Evolutionary conservation across 2,888 invertebrate species (phyloP).

Genomic region (Diabrotica balteata): DNA sequence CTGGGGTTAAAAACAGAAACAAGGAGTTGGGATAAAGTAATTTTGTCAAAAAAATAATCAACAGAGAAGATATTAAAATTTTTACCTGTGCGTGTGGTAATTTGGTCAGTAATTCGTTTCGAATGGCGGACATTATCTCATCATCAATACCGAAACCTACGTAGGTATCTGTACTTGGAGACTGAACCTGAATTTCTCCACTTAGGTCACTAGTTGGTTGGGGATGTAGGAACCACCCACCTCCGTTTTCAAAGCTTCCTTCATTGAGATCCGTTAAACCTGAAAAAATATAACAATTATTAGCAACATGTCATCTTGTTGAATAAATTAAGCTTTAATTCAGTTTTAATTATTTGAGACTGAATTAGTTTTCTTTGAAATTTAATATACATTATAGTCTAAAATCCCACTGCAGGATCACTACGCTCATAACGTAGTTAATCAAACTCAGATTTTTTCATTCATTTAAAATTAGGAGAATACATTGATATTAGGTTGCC

Average conservation of each 20-base stretch:
- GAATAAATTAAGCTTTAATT: too few relatives aligned
- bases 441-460: too few relatives aligned
- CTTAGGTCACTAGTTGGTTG: constrained; percentile 53
- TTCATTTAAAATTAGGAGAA: too few relatives aligned
- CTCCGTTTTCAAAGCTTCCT: constrained; percentile 49
- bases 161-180: constrained; percentile 54
- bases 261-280: constrained; percentile 11
- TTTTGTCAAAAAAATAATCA: not conserved
- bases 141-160: constrained; percentile 71
- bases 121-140: constrained; percentile 73
- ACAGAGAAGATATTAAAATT: constrained; percentile 4
- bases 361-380: too few relatives aligned
- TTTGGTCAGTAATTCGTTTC: constrained; percentile 75
- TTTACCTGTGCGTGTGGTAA: constrained; percentile 72
- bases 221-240: constrained; percentile 61
- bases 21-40: too few relatives aligned
- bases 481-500: too few relatives aligned
- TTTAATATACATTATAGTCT: too few relatives aligned
- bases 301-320: too few relatives aligned
- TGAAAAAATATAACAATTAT: constrained; percentile 1
- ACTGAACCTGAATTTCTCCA: constrained; percentile 49
- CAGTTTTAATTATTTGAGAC: too few relatives aligned
- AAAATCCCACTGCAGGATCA: too few relatives aligned
- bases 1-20: too few relatives aligned
- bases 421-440: too few relatives aligned